Percentiles rank a stretch among this genome's conserved stretches.
Evolutionary conservation across 2,797 vertebrate species (phyloP).

Genomic region (Danio albolineatus): DNA sequence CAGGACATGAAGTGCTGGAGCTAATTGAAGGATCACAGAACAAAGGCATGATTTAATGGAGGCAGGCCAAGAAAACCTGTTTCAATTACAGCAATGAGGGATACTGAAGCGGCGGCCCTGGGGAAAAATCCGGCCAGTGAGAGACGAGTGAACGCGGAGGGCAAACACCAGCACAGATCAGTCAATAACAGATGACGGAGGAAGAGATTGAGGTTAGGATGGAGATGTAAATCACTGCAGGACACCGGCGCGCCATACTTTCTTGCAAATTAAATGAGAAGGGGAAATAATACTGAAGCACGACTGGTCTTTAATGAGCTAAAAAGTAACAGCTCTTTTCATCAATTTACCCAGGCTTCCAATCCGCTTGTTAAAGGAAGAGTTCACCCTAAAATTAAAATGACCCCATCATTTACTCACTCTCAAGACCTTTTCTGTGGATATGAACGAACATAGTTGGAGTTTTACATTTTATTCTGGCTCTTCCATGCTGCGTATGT

Average conservation of each 20-base stretch:
- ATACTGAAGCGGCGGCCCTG: constrained; percentile 51
- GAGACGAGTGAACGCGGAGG: constrained; percentile 42
- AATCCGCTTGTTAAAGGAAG: too few species aligned
- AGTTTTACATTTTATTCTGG: too few species aligned
- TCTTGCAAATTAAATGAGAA: constrained; percentile 19
- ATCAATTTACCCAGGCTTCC: too few species aligned
- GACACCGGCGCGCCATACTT: constrained; percentile 23
- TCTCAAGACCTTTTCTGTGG: too few species aligned
- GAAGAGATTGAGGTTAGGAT: constrained; percentile 35
- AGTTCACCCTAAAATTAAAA: too few species aligned
- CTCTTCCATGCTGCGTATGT: too few species aligned
- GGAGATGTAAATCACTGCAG: constrained; percentile 46
- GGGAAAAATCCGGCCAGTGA: constrained; percentile 57
- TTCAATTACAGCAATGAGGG: constrained; percentile 62
- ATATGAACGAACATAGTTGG: too few species aligned
- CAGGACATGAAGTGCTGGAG: constrained; percentile 54
- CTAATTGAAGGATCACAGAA: constrained; percentile 67
- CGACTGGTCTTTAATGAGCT: too few species aligned
- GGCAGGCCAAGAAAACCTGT: constrained; percentile 62
- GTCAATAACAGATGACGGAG: constrained; percentile 53
- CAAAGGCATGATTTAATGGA: constrained; percentile 64
- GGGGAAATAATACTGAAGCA: constrained; percentile 36
- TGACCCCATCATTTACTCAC: too few species aligned
- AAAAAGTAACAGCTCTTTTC: too few species aligned
- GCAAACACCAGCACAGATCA: constrained; percentile 49